Conservation (phyloP, 2,888 invertebrate genomes). For the Pachycephus smyrnensis region DNA sequence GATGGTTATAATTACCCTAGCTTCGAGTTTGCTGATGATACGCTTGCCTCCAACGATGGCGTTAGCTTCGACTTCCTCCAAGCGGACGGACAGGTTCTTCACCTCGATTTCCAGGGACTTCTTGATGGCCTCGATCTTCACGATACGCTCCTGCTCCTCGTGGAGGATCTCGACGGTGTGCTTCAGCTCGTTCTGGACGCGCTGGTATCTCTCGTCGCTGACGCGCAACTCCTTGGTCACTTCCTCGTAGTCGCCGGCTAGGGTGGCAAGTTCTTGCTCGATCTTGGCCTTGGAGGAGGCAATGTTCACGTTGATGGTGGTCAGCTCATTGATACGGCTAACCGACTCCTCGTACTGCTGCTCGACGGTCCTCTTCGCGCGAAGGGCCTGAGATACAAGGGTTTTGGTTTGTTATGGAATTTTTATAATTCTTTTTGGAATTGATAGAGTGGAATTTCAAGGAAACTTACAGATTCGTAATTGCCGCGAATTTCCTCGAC, state of each 20-base stretch:
- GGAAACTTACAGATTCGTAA: conserved; percentile 78
- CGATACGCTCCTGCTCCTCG: conserved; percentile 96
- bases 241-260: conserved; percentile 98
- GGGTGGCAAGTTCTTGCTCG: conserved; percentile 91
- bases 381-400: conserved; percentile 76
- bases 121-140: conserved; percentile 97
- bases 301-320: conserved; percentile 94
- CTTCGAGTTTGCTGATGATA: conserved; percentile 97
- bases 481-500: conserved; percentile 95
- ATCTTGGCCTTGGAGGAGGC: conserved; percentile 94
- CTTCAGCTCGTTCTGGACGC: conserved; percentile 91
- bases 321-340: conserved; percentile 93
- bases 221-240: conserved; percentile 95
- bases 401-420: conserved; percentile 7
- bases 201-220: conserved; percentile 94
- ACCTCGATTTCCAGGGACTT: conserved; percentile 98
- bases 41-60: conserved; percentile 97
- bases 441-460: background rate
- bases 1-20: conserved; percentile 69
- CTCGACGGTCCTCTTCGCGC: conserved; percentile 92
- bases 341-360: conserved; percentile 90
- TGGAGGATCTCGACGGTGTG: conserved; percentile 94
- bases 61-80: conserved; percentile 97
- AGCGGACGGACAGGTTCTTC: conserved; percentile 91
- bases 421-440: background rate